Evolutionary conservation across 2,888 invertebrate genomes (phyloP).

Genomic region (Caenorhabditis japonica): DNA sequence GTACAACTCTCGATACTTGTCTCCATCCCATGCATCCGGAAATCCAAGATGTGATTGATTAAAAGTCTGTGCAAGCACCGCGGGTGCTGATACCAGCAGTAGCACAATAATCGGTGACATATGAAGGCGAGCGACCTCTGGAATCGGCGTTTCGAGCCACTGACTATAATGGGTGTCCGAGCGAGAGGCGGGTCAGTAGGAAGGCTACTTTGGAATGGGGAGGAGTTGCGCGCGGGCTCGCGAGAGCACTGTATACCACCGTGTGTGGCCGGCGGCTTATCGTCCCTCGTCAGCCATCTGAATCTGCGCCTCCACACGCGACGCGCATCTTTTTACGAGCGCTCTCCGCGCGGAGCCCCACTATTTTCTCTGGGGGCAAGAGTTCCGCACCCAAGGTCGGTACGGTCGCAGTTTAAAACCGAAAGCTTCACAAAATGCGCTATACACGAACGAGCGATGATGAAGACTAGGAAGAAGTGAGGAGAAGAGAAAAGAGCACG

Average conservation of each 20-base stretch:
- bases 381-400: constrained; percentile 39
- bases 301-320: constrained; percentile 44
- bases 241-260: constrained; percentile 46
- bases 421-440: constrained; percentile 51
- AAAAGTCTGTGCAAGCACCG: constrained; percentile 52
- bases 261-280: constrained; percentile 52
- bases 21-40: constrained; percentile 77
- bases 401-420: constrained; percentile 37
- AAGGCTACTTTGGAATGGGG: constrained; percentile 49
- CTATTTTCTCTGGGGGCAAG: constrained; percentile 24
- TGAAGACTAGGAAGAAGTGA: neutral
- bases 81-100: constrained; percentile 32
- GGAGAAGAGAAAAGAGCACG: constrained; percentile 18
- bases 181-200: constrained; percentile 42
- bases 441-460: constrained; percentile 41
- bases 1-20: constrained; percentile 74
- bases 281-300: constrained; percentile 47
- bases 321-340: constrained; percentile 44
- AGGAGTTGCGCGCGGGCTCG: constrained; percentile 38
- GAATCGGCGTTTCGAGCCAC: constrained; percentile 49
- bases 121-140: constrained; percentile 49
- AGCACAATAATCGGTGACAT: constrained; percentile 45
- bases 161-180: constrained; percentile 46
- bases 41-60: constrained; percentile 69
- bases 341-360: constrained; percentile 44